A percentile compares a stretch with the other conserved stretches of the same genome.
Conservation (phyloP, 2,888 invertebrate species). For the Parnassius mnemosyne region DNA sequence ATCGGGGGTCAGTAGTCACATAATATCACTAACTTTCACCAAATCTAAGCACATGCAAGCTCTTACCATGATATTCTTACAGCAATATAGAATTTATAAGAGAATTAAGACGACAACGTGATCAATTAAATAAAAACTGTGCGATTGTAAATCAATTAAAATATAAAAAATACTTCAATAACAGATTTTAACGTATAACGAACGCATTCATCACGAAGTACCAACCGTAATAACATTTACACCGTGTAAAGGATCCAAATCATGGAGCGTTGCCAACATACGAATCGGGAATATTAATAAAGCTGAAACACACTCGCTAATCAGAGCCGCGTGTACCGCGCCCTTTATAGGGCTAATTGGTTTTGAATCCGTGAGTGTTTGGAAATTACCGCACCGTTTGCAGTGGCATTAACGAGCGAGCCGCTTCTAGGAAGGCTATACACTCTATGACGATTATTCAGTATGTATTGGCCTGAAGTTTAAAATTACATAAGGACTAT, state of each 20-base stretch:
- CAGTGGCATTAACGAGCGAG: slow-evolving; percentile 15
- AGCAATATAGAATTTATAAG: no score
- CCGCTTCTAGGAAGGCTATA: not conserved
- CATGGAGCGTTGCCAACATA: slow-evolving; percentile 32
- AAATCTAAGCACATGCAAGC: no score
- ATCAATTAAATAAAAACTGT: not conserved
- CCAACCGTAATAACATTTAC: slow-evolving; percentile 40
- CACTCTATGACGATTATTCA: not conserved
- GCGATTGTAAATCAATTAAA: slow-evolving; percentile 12
- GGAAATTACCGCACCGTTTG: slow-evolving; percentile 22
- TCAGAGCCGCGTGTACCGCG: slow-evolving; percentile 35
- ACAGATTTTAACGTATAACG: slow-evolving; percentile 26
- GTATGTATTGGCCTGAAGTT: no score
- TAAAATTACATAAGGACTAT: no score
- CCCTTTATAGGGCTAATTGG: slow-evolving; percentile 43
- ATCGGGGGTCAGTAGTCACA: no score
- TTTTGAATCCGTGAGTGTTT: slow-evolving; percentile 33
- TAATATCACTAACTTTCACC: no score
- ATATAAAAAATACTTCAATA: slow-evolving; percentile 7
- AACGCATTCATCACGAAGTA: slow-evolving; percentile 31
- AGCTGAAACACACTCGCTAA: slow-evolving; percentile 36
- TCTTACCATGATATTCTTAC: no score
- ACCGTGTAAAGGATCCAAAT: slow-evolving; percentile 34
- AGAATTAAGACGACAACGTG: no score
- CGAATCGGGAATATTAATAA: slow-evolving; percentile 46